Base-by-base conservation (phyloP, 53 echinoderm and acorn worm genomes). In the Arbacia lixula region DNA sequence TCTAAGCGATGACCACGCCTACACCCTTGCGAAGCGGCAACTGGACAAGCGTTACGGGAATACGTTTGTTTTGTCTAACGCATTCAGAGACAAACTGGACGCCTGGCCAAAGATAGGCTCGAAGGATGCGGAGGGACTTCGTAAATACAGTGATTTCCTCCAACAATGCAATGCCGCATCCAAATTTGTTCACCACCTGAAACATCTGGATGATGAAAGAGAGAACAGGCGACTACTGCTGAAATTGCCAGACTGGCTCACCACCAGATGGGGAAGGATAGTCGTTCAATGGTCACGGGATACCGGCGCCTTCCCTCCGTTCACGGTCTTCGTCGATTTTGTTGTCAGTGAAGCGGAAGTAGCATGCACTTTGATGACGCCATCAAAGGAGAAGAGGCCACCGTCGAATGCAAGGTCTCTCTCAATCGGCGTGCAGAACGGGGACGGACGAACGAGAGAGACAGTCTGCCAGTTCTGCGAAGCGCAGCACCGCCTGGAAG, bases 31-130 rank as follows among this genome's bases (percentile, higher is more conserved):
- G 20, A 83, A 19, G 19, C 22, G 53, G 34, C 24, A 39, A 16
- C 37, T 84, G 3, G 69, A 84, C 30, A 24, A 84, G 31, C 33
- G 85, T 26, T 84, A 84, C 19, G 71, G 85, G 0, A 30, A 68
- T 40, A 54, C 85, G 14, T 84, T 84, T 37, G 85, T 84, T 27
- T 20, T 84, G 26, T 68, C 55, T 10, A 84, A 84, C 14, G 85
- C 85, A 2, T 69, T 69, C 61, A 32, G 85, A 1, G 71, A 60
- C 24, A 68, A 71, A 41, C 32, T 84, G 1, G 69, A 84, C n/a
- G 41, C 20, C 10, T 84, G 85, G 85, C 85, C 85, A 4, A 69
- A 54, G 71, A 69, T 84, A 68, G 69, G 58, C 16, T 2, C 71
- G 6, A 68, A 71, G 55, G 85, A 84, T 71, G 19, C 69, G 31